Percentiles rank a stretch among this genome's conserved stretches.
Conservation (phyloP, 2,797 vertebrate species). For the Danio kyathit region DNA sequence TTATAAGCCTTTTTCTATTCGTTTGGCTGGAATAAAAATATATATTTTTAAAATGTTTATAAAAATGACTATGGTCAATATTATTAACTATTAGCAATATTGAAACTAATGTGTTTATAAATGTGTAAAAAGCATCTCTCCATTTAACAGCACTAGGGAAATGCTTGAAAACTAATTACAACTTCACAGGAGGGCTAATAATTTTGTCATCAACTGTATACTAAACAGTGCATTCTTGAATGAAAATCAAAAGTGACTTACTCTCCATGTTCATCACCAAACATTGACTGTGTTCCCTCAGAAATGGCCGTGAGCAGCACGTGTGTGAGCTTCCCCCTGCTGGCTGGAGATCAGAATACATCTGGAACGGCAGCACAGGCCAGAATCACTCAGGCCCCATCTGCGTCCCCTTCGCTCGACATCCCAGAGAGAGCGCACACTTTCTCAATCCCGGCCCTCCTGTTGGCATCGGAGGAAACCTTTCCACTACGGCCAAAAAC, state of each 20-base stretch:
- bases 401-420: slow-evolving; percentile 5
- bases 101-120: too few relatives aligned
- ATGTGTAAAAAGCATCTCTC: too few relatives aligned
- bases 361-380: slow-evolving; percentile 37
- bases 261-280: neutral
- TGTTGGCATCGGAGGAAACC: neutral
- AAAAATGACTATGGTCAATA: too few relatives aligned
- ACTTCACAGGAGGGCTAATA: too few relatives aligned
- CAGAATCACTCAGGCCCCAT: slow-evolving; percentile 16
- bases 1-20: too few relatives aligned
- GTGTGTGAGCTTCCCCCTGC: slow-evolving; percentile 27
- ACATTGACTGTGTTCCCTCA: neutral
- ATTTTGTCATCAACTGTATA: neutral
- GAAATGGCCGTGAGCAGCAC: slow-evolving; percentile 42
- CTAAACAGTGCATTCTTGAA: neutral
- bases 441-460: slow-evolving; percentile 38
- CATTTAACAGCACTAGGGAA: too few relatives aligned
- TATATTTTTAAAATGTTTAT: too few relatives aligned
- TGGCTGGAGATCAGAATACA: slow-evolving; percentile 38
- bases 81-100: too few relatives aligned
- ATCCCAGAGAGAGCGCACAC: slow-evolving; percentile 14
- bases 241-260: neutral
- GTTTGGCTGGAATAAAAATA: too few relatives aligned
- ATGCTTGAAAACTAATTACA: too few relatives aligned
- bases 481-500: neutral